Conservation (phyloP, 1,140 invertebrate genomes). For the Sminthurinus signatus region DNA sequence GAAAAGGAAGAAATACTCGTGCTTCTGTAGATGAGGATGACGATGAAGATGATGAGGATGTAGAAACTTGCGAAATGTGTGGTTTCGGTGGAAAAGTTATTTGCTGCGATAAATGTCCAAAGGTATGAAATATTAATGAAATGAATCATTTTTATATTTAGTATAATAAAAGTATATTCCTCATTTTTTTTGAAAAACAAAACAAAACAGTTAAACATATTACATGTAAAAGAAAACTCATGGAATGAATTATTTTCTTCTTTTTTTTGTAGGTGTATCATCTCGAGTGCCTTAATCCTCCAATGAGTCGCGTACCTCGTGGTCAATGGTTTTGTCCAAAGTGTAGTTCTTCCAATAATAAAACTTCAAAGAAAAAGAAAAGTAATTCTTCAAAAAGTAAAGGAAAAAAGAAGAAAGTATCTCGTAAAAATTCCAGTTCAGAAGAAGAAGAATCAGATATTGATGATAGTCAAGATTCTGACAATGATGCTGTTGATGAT, state of each 20-base stretch:
- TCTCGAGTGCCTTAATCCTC: conserved; percentile 55
- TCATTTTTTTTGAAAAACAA: too few relatives aligned
- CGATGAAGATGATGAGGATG: conserved; percentile 39
- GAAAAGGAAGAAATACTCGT: not conserved
- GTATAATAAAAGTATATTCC: too few relatives aligned
- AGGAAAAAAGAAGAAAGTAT: conserved; percentile 1
- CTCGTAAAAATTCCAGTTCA: not conserved
- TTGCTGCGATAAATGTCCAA: conserved; percentile 54
- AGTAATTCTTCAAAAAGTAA: not conserved
- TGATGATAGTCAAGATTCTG: not conserved
- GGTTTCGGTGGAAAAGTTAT: conserved; percentile 52
- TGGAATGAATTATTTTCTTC: too few relatives aligned
- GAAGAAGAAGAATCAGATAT: conserved; percentile 17
- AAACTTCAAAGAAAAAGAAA: not conserved
- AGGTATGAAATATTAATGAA: too few relatives aligned
- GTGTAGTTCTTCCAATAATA: conserved; percentile 45
- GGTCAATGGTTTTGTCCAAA: conserved; percentile 52
- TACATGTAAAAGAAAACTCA: too few relatives aligned
- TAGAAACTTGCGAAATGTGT: conserved; percentile 49
- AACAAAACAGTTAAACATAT: too few relatives aligned
- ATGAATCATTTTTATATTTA: too few relatives aligned
- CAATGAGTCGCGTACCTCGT: conserved; percentile 53
- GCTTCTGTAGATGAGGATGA: not conserved
- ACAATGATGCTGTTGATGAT: not conserved
- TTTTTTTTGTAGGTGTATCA: too few relatives aligned